A percentile compares a stretch with the other conserved stretches of the same genome.
phyloP scores from a whole-genome alignment of 2,888 invertebrate genomes.

The Charanyca ferruginea region DNA sequence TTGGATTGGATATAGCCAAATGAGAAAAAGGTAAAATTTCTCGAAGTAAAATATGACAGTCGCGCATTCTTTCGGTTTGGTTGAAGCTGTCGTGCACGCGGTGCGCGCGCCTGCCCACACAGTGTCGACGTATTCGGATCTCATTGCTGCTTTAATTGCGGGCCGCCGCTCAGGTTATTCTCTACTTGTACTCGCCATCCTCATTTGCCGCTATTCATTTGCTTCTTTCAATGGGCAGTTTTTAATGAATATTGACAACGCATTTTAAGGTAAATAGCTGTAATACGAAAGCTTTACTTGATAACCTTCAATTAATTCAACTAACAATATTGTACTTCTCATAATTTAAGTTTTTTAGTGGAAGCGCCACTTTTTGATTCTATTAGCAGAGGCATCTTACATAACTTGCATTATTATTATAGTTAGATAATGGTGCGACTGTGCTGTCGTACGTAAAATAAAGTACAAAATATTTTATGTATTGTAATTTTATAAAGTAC shows the following conservation, averaged over 20 bases:
- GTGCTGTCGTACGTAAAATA: conserved; percentile 86
- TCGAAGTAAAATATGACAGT: conserved; percentile 25
- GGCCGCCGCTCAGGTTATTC: conserved; percentile 66
- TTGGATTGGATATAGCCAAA: conserved; percentile 27
- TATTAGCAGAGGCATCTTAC: conserved; percentile 72
- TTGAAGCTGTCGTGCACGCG: conserved; percentile 30
- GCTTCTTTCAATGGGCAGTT: conserved; percentile 39
- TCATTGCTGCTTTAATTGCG: conserved; percentile 72
- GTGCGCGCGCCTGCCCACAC: conserved; percentile 46
- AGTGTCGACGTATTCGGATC: conserved; percentile 69
- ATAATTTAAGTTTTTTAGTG: conserved; percentile 72
- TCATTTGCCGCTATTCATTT: conserved; percentile 67
- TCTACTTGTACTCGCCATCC: conserved; percentile 69
- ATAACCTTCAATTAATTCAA: conserved; percentile 56
- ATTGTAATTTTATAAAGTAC: conserved; percentile 89
- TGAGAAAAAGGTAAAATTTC: conserved; percentile 7
- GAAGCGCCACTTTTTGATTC: conserved; percentile 49
- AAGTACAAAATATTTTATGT: conserved; percentile 91
- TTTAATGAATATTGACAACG: conserved; percentile 32
- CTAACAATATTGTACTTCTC: conserved; percentile 91
- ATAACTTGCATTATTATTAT: conserved; percentile 71
- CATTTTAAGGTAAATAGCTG: conserved; percentile 48
- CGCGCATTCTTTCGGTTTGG: conserved; percentile 52
- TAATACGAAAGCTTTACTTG: conserved; percentile 29
- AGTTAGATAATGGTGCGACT: conserved; percentile 85